Base-by-base conservation (phyloP, 2,113 vertebrate species). In the Trichechus manatus region DNA sequence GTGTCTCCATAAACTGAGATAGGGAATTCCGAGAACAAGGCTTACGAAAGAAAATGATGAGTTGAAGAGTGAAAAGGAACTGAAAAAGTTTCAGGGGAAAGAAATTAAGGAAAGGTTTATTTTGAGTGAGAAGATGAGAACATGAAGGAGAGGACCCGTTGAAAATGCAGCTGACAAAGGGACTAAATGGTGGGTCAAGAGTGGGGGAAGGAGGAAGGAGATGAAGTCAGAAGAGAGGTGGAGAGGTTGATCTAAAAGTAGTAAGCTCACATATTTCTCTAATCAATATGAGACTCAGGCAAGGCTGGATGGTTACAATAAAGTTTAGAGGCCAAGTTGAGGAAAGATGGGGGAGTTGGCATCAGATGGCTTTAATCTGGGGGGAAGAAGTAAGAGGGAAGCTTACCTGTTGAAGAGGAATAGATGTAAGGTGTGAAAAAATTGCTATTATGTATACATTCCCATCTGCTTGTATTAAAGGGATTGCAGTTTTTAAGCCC, bases 41-140 rank as follows among this genome's bases (percentile, higher is more conserved):
- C 33, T 87, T 90, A 66, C 66, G 75, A 47, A 80, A 66, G 64
- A 74, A 74, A 33, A 61, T n/a, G 31, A 74, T 39, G 53, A 36
- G 25, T 64, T 86, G 64, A 90, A 90, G 23, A 63, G 13, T 74
- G 64, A 86, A 80, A 86, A 31, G 19, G 56, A 56, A 96, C 50
- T 81, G 36, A 44, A 59, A 33, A 87, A 20, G 10, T 50, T 87
- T 81, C 53, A 70, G 68, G 77, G 47, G 17, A 90, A 86, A 77
- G 44, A 82, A 68, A 77, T 68, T 68, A 77, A 87, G 44, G 53
- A 53, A n/a, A 80, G 39, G 3, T 87, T 95, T 81, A 61, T 61
- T 87, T 50, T 5, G 68, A 44, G 77, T 50, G 68, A 91, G 33
- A 91, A 74, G 66, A 82, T 82, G 81, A 91, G 75, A 90, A 56